Conservation (phyloP, 2,888 invertebrate genomes). For the Cerastis rubricosa region DNA sequence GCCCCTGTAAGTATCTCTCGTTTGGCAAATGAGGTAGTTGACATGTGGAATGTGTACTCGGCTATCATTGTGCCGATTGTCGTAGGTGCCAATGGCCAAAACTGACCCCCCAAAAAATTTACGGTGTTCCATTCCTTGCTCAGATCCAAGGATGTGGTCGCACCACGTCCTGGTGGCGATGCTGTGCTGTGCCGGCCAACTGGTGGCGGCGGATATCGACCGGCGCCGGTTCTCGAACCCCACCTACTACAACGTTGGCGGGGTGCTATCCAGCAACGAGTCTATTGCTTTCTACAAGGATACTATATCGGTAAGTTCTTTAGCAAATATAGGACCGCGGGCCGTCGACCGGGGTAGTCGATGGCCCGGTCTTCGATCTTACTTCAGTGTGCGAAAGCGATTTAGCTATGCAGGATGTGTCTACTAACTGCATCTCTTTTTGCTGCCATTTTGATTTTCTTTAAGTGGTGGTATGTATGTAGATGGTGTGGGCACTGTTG, state of each 20-base stretch:
- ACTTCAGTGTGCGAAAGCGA: neutral
- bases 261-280: slow-evolving; percentile 96
- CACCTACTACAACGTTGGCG: slow-evolving; percentile 96
- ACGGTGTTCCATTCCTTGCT: neutral
- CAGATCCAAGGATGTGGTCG: slow-evolving; percentile 71
- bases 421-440: neutral
- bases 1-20: no score
- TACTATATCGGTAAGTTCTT: slow-evolving; percentile 93
- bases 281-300: slow-evolving; percentile 95
- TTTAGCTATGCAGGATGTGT: neutral
- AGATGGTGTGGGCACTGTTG: neutral
- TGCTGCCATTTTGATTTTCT: neutral
- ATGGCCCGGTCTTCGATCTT: neutral
- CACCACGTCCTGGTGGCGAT: slow-evolving; percentile 66
- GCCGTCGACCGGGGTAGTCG: neutral
- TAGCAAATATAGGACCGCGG: neutral
- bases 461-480: neutral
- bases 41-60: no score
- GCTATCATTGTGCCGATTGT: no score
- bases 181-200: slow-evolving; percentile 58
- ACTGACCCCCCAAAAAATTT: no score
- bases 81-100: no score
- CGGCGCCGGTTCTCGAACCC: slow-evolving; percentile 90
- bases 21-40: no score
- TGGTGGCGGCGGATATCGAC: slow-evolving; percentile 79